phyloP scores from a whole-genome alignment of 2,888 invertebrate genomes.

The Amblyteles armatorius region DNA sequence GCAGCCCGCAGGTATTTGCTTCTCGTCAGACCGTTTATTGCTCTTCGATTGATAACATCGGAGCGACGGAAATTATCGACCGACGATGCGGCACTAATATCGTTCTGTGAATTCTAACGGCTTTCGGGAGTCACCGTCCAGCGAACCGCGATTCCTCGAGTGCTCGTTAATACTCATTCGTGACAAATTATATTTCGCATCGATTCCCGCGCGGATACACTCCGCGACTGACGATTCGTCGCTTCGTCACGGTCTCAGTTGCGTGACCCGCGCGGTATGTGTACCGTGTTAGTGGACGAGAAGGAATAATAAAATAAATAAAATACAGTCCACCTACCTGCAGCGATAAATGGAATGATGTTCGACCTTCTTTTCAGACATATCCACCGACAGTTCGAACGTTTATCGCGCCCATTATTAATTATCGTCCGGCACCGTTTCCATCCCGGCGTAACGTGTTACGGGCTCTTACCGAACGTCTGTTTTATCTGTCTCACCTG shows the following conservation, averaged over 20 bases:
- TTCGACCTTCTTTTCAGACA: constrained; percentile 57
- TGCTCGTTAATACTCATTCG: constrained; percentile 54
- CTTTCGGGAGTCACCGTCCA: constrained; percentile 69
- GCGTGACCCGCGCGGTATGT: constrained; percentile 13
- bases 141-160: constrained; percentile 75
- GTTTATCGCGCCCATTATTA: constrained; percentile 52
- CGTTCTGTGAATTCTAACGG: constrained; percentile 72
- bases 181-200: constrained; percentile 68
- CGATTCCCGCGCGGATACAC: constrained; percentile 15
- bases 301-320: neutral
- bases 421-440: constrained; percentile 63
- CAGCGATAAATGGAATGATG: neutral
- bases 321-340: neutral
- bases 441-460: constrained; percentile 31
- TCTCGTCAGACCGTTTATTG: constrained; percentile 38
- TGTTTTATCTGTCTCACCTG: constrained; percentile 6
- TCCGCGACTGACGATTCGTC: neutral
- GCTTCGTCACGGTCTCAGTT: constrained; percentile 3
- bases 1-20: constrained; percentile 32
- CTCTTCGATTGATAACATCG: constrained; percentile 49
- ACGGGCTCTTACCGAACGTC: constrained; percentile 19
- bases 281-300: constrained; percentile 3
- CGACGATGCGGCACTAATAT: constrained; percentile 45
- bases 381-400: constrained; percentile 41
- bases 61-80: constrained; percentile 39